These are phyloP conservation scores for Calosoma granatense DNA, from an alignment of 1,140 invertebrate genomes.

Conservation along the genomic window DNA sequence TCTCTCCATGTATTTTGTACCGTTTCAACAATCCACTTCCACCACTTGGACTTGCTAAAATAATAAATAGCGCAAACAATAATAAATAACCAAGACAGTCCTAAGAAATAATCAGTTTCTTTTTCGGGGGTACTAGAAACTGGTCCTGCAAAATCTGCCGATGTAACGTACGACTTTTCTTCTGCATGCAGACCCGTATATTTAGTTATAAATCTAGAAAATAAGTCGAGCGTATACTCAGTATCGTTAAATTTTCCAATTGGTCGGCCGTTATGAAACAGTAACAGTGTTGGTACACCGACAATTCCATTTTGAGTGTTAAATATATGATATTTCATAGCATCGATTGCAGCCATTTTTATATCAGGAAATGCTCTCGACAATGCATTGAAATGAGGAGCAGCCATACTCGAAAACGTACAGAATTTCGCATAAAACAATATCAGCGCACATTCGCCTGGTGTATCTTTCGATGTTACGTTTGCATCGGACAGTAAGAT, in stretches of 20 bases:
- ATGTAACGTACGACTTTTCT: constrained; percentile 56
- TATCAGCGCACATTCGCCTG: constrained; percentile 66
- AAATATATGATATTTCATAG: constrained; percentile 71
- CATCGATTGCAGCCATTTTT: constrained; percentile 83
- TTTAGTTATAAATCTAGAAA: constrained; percentile 71
- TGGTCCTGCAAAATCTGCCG: constrained; percentile 69
- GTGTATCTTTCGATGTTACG: constrained; percentile 37
- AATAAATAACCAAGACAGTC: constrained; percentile 80
- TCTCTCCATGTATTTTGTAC: constrained; percentile 83
- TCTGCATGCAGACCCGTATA: constrained; percentile 61
- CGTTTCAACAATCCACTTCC: constrained; percentile 70
- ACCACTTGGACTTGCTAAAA: constrained; percentile 67
- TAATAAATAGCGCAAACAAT: constrained; percentile 64
- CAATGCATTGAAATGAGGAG: constrained; percentile 83
- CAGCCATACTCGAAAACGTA: constrained; percentile 79
- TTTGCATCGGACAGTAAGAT: constrained; percentile 36
- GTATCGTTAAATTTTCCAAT: constrained; percentile 80
- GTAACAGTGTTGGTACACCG: constrained; percentile 83
- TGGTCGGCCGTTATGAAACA: constrained; percentile 87
- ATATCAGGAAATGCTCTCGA: constrained; percentile 74
- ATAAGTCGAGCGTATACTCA: constrained; percentile 66
- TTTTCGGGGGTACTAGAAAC: constrained; percentile 58
- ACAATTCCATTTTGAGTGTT: constrained; percentile 90
- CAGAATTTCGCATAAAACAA: constrained; percentile 86
- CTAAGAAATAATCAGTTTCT: constrained; percentile 72